phyloP scores from a whole-genome alignment of 2,113 vertebrate genomes.

The Anarrhichthys ocellatus region DNA sequence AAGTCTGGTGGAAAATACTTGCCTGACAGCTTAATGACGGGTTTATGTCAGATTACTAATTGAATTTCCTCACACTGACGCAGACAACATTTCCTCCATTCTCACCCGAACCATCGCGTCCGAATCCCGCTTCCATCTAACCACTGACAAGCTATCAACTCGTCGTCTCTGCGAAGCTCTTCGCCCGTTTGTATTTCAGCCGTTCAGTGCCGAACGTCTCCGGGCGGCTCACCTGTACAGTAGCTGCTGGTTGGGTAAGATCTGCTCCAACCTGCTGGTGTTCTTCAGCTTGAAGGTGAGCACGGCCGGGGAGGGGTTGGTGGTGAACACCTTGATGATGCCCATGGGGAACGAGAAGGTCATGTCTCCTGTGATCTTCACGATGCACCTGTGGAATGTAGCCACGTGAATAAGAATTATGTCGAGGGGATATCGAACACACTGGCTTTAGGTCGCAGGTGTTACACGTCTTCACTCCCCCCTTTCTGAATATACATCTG shows the following conservation, averaged over 20 bases:
- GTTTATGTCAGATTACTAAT: constrained; percentile 72
- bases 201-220: no score
- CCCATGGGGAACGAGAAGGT: constrained; percentile 97
- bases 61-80: constrained; percentile 76
- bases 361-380: constrained; percentile 99
- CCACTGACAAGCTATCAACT: constrained; percentile 20
- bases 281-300: constrained; percentile 96
- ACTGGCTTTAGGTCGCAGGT: not conserved
- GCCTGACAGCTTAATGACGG: constrained; percentile 74
- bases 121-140: constrained; percentile 31
- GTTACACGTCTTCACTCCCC: not conserved
- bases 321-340: constrained; percentile 96
- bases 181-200: not conserved
- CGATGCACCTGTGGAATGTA: constrained; percentile 88
- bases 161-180: not conserved
- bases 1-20: constrained; percentile 74
- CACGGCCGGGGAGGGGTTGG: constrained; percentile 92
- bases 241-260: constrained; percentile 95
- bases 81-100: constrained; percentile 52
- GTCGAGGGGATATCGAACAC: not conserved
- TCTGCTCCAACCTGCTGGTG: constrained; percentile 92
- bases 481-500: not conserved
- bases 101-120: constrained; percentile 19
- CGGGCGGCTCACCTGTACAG: constrained; percentile 88
- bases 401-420: not conserved